Evolutionary conservation across 2,888 invertebrate species (phyloP).

Genomic region (Prosapia bicincta): DNA sequence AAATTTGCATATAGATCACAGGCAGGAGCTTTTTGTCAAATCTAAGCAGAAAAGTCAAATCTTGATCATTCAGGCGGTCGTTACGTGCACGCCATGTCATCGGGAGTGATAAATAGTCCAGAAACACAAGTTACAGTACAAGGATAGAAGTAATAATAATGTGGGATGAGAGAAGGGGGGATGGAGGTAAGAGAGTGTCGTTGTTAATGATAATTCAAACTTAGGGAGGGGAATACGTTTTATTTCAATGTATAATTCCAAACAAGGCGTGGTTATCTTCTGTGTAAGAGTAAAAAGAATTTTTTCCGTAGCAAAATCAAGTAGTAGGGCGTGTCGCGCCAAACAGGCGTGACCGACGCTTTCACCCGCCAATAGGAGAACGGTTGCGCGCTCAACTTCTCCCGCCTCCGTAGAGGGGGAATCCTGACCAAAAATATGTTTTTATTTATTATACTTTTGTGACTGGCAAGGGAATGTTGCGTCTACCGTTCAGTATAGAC

Average conservation of each 20-base stretch:
- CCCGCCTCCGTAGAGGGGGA: constrained; percentile 43
- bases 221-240: constrained; percentile 26
- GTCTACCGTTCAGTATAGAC: constrained; percentile 16
- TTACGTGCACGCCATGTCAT: constrained; percentile 26
- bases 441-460: constrained; percentile 32
- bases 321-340: constrained; percentile 40
- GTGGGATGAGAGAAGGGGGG: constrained; percentile 19
- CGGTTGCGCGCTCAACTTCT: constrained; percentile 38
- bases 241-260: constrained; percentile 30
- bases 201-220: constrained; percentile 29
- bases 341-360: constrained; percentile 38
- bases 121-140: constrained; percentile 1
- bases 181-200: constrained; percentile 26
- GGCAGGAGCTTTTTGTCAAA: constrained; percentile 12
- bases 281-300: constrained; percentile 24
- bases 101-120: constrained; percentile 27
- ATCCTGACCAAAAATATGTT: constrained; percentile 24
- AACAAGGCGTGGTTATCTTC: constrained; percentile 24
- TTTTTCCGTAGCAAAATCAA: constrained; percentile 13
- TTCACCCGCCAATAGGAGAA: constrained; percentile 30
- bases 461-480: constrained; percentile 27
- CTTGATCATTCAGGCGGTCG: constrained; percentile 22
- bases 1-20: constrained; percentile 26
- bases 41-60: constrained; percentile 25
- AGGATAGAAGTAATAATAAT: constrained; percentile 25